Percentiles rank a stretch among this genome's conserved stretches.
Conservation (phyloP, 2,113 vertebrate genomes). For the Lota lota region DNA sequence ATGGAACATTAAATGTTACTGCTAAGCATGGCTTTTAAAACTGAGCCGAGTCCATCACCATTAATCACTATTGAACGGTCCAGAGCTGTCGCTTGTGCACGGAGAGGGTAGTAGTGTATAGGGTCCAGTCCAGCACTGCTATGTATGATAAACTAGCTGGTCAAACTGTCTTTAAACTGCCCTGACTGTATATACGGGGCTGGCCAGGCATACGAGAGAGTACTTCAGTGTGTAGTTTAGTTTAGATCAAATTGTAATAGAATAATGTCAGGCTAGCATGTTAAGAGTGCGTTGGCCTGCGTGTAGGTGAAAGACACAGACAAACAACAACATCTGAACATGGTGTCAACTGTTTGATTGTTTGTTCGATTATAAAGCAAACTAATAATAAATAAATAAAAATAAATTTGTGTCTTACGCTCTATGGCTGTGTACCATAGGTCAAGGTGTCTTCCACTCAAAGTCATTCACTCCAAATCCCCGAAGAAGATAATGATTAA, state of each 20-base stretch:
- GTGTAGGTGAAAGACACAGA: background rate
- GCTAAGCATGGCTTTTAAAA: conserved; percentile 88
- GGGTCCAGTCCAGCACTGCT: no score
- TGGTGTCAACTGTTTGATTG: background rate
- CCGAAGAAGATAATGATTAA: conserved; percentile 75
- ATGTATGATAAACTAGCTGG: no score
- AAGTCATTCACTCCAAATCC: conserved; percentile 24
- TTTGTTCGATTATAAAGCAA: background rate
- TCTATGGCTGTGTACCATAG: background rate
- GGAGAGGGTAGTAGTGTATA: no score
- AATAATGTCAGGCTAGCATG: no score
- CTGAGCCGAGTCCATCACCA: conserved; percentile 94
- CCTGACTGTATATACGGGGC: no score
- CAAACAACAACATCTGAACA: no score
- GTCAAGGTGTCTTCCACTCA: conserved; percentile 3
- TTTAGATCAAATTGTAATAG: no score
- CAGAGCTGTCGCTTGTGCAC: conserved; percentile 91
- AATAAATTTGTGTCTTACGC: no score
- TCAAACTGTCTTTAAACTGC: no score
- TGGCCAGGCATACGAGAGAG: no score
- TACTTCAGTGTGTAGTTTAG: no score
- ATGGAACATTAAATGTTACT: conserved; percentile 99
- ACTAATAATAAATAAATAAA: background rate
- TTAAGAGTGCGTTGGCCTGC: background rate
- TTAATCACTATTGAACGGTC: conserved; percentile 96